Conservation (phyloP, 2,888 invertebrate genomes). For the Drosophila nigricruria region DNA sequence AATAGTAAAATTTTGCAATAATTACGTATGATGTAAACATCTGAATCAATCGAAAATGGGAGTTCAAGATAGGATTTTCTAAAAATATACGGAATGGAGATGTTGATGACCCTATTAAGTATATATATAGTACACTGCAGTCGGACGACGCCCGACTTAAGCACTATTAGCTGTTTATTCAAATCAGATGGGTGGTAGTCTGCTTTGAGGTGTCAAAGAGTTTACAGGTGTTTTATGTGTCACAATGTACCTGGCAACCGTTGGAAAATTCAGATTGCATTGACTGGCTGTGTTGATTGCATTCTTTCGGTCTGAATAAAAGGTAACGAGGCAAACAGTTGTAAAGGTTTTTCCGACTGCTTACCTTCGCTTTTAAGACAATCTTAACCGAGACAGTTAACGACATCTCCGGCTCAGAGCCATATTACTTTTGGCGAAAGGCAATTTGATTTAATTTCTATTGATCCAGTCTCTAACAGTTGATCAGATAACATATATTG, state of each 20-base stretch:
- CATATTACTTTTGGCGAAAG: slow-evolving; percentile 27
- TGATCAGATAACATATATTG: background rate
- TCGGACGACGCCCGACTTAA: background rate
- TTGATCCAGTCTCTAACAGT: background rate
- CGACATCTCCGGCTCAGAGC: slow-evolving; percentile 2
- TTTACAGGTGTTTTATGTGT: slow-evolving; percentile 3
- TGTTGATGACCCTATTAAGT: background rate
- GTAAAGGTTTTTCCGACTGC: slow-evolving; percentile 3
- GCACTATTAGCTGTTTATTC: background rate
- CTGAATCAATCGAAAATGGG: background rate
- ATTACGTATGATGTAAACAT: background rate
- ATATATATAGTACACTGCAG: background rate
- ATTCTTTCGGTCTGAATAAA: background rate
- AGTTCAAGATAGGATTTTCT: background rate
- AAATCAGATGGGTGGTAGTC: background rate
- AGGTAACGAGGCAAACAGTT: slow-evolving; percentile 2
- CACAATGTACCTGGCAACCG: background rate
- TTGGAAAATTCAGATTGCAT: background rate
- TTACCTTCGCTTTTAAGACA: slow-evolving; percentile 5
- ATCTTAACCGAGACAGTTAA: slow-evolving; percentile 8
- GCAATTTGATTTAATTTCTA: slow-evolving; percentile 3
- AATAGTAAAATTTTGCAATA: background rate
- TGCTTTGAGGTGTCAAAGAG: background rate
- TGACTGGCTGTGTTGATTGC: background rate
- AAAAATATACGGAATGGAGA: background rate